A percentile compares a stretch with the other conserved stretches of the same genome.
Conservation (phyloP, 2,113 vertebrate species). For the Sinocyclocheilus maitianheensis region DNA sequence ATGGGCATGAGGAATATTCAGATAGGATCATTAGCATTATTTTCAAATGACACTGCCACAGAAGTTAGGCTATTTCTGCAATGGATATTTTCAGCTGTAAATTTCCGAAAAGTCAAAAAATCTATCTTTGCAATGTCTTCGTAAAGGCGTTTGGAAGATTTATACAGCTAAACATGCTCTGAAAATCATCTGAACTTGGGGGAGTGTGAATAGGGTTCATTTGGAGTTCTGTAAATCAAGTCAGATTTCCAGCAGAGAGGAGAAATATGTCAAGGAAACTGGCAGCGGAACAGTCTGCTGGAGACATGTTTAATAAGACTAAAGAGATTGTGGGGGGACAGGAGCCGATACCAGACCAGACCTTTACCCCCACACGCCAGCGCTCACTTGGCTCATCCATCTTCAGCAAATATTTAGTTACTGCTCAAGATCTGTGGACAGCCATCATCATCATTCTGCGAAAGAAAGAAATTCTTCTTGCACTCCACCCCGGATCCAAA, state of each 20-base stretch:
- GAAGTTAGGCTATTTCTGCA: not conserved
- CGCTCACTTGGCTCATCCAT: slow-evolving; percentile 23
- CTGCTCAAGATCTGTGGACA: not conserved
- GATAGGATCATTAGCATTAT: not conserved
- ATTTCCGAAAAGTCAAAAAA: not conserved
- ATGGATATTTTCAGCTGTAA: not conserved
- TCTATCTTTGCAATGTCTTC: not conserved
- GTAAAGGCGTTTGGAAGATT: not conserved
- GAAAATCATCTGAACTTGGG: slow-evolving; percentile 32
- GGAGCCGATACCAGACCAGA: not conserved
- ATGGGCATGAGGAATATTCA: not conserved
- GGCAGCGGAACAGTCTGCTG: slow-evolving; percentile 47
- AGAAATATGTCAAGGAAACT: slow-evolving; percentile 23
- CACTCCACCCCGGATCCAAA: not conserved
- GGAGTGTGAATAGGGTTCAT: slow-evolving; percentile 45
- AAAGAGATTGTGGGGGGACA: slow-evolving; percentile 52
- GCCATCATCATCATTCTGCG: not conserved
- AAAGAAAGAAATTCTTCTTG: not conserved
- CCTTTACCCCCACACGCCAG: slow-evolving; percentile 36
- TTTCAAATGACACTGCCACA: not conserved
- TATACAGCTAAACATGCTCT: not conserved
- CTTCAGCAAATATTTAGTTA: not conserved
- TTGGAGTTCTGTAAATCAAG: slow-evolving; percentile 52
- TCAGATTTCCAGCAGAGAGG: slow-evolving; percentile 52
- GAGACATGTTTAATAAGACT: slow-evolving; percentile 65